Percentiles rank a stretch among this genome's conserved stretches.
These are phyloP conservation scores for Syrmaticus mikado DNA, from an alignment of 2,113 vertebrate genomes.

Conservation along the genomic window DNA sequence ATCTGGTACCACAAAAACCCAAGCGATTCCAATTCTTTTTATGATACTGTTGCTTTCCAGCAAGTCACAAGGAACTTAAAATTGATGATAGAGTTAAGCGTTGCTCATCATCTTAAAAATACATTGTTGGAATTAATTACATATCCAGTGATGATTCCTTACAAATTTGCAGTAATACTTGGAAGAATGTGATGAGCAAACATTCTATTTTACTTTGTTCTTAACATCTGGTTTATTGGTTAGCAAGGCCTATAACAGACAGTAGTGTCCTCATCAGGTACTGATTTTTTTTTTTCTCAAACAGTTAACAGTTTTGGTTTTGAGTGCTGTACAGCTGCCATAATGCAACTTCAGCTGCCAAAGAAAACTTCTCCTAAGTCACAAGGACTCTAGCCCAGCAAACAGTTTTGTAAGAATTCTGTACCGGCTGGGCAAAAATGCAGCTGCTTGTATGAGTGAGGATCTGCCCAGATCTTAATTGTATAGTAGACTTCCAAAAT, in stretches of 20 bases:
- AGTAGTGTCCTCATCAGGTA: neutral
- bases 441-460: neutral
- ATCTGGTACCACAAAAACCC: fast-evolving
- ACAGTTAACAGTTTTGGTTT: neutral
- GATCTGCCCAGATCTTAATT: neutral
- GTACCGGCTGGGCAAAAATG: neutral
- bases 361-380: neutral
- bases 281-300: neutral
- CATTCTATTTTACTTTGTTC: neutral
- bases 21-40: neutral
- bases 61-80: neutral
- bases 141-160: neutral
- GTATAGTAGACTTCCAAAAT: neutral
- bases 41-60: neutral
- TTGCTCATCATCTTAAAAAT: neutral
- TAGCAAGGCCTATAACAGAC: neutral
- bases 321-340: neutral
- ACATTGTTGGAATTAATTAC: neutral
- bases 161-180: neutral
- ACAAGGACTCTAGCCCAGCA: neutral
- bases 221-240: neutral
- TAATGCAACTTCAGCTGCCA: neutral
- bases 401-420: neutral
- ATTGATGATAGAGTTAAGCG: neutral
- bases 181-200: neutral